Percentiles rank a stretch among this genome's conserved stretches.
These are phyloP conservation scores for Tangachromis dhanisi DNA, from an alignment of 2,113 vertebrate genomes.

Conservation along the genomic window DNA sequence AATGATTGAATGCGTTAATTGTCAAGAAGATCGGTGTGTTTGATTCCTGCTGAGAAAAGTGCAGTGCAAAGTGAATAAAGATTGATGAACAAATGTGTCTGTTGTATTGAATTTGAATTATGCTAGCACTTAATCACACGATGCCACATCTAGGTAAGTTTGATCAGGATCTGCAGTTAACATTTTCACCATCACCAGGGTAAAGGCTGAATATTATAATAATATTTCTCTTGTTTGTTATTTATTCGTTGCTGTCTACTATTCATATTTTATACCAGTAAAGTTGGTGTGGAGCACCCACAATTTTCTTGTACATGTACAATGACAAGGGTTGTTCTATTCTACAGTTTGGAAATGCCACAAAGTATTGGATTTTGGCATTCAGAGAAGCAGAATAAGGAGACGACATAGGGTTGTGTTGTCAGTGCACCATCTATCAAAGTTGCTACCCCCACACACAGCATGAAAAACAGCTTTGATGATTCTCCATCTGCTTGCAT, in stretches of 20 bases:
- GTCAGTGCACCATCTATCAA: background rate
- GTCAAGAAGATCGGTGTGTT: background rate
- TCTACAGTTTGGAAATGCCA: background rate
- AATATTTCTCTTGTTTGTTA: background rate
- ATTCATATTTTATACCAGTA: background rate
- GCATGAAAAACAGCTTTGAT: background rate
- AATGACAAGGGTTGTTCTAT: background rate
- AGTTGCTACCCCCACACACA: background rate
- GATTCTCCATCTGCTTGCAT: background rate
- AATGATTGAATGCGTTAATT: background rate
- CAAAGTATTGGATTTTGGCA: background rate
- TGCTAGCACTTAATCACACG: background rate
- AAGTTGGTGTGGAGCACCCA: background rate
- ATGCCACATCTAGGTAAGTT: background rate
- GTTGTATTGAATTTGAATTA: background rate
- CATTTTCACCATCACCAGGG: background rate
- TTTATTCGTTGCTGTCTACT: background rate
- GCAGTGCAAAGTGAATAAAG: conserved; percentile 35
- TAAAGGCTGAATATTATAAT: background rate
- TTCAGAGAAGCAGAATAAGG: background rate
- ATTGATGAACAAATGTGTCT: background rate
- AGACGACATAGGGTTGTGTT: background rate
- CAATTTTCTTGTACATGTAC: background rate
- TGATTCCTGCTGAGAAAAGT: background rate
- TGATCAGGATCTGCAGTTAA: background rate